phyloP scores from a whole-genome alignment of 2,797 vertebrate genomes.

The Ataeniobius toweri region DNA sequence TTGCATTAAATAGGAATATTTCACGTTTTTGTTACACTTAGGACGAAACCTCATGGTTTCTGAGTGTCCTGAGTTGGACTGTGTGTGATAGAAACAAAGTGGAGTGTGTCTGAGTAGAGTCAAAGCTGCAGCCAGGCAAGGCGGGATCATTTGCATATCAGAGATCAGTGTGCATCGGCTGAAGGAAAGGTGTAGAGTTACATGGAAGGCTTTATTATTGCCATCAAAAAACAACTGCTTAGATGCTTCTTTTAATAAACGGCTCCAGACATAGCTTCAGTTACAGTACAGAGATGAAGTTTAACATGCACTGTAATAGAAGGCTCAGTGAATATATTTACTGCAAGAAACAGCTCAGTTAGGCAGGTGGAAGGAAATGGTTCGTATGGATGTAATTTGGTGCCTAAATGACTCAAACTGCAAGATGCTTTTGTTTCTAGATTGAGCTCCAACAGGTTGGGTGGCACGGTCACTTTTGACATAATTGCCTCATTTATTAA shows the following conservation, averaged over 20 bases:
- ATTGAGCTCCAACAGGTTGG: not conserved
- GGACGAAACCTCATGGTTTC: not conserved
- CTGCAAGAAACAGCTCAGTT: too few species aligned
- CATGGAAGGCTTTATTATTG: slow-evolving; percentile 1
- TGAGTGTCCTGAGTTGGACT: not conserved
- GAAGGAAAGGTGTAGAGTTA: slow-evolving; percentile 3
- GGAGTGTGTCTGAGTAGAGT: not conserved
- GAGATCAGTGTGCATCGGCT: not conserved
- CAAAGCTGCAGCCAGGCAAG: not conserved
- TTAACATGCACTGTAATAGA: not conserved
- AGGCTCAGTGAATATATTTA: too few species aligned
- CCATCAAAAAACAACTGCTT: not conserved
- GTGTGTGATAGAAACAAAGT: not conserved
- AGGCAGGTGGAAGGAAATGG: too few species aligned
- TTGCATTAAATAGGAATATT: not conserved
- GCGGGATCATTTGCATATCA: slow-evolving; percentile 3
- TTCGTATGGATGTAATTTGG: too few species aligned
- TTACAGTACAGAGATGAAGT: not conserved
- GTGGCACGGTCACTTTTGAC: not conserved
- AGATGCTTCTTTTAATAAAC: not conserved
- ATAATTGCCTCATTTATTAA: not conserved
- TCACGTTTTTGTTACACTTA: not conserved
- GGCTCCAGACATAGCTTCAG: not conserved
- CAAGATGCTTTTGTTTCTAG: not conserved
- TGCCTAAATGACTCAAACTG: not conserved